Conservation (phyloP, 2,797 vertebrate genomes). For the Prunella strophiata region DNA sequence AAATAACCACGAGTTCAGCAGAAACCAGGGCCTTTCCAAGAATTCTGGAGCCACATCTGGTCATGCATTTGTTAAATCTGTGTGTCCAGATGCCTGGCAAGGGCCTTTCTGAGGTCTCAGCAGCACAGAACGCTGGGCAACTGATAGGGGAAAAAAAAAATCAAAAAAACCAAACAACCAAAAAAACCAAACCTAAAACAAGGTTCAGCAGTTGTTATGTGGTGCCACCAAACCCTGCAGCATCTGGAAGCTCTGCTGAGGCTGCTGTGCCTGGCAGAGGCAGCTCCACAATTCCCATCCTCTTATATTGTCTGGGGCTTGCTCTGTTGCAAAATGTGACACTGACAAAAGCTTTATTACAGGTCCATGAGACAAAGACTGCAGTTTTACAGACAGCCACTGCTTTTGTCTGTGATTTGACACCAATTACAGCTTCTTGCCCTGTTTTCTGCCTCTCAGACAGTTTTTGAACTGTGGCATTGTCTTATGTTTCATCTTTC, state of each 20-base stretch:
- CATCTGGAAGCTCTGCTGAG: not conserved
- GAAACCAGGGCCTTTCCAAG: not conserved
- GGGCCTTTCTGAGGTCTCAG: not conserved
- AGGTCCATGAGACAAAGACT: not conserved
- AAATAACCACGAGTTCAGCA: not conserved
- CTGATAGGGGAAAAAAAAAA: not conserved
- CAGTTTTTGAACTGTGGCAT: not conserved
- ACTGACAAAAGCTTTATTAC: not conserved
- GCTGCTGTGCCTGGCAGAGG: not conserved
- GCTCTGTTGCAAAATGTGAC: not conserved
- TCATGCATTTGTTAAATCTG: not conserved
- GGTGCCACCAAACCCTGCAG: not conserved
- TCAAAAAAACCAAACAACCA: no score
- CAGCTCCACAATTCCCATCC: not conserved
- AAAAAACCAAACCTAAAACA: not conserved
- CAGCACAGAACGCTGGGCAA: not conserved
- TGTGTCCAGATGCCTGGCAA: not conserved
- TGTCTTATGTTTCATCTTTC: not conserved
- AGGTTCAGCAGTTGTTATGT: not conserved
- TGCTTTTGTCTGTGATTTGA: not conserved
- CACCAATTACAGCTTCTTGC: not conserved
- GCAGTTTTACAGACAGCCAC: not conserved
- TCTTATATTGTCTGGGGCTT: not conserved
- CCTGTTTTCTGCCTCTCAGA: not conserved
- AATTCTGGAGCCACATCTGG: not conserved